phyloP scores from a whole-genome alignment of 2,113 vertebrate species.

The Plecotus auritus region DNA sequence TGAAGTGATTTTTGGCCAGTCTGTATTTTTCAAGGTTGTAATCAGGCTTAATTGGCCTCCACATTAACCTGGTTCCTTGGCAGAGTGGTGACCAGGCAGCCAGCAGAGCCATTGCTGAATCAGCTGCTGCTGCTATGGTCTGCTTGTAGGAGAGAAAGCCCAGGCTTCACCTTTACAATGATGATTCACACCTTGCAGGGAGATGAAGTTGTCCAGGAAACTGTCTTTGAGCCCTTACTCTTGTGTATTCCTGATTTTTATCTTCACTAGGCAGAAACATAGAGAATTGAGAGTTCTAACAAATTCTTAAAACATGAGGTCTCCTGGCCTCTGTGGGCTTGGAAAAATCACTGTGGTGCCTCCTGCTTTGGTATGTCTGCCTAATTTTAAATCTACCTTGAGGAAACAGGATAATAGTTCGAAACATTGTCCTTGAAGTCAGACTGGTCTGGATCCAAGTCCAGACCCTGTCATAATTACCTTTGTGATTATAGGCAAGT shows the following conservation, averaged over 20 bases:
- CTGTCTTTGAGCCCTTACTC: background rate
- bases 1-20: background rate
- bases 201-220: constrained; percentile 4
- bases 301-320: background rate
- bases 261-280: background rate
- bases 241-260: background rate
- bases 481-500: background rate
- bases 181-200: background rate
- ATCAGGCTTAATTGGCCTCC: background rate
- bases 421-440: constrained; percentile 14
- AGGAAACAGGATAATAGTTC: background rate
- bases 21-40: background rate
- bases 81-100: background rate
- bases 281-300: background rate
- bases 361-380: background rate
- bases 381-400: constrained; percentile 13
- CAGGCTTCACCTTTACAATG: background rate
- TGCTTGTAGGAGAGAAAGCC: background rate
- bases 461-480: background rate
- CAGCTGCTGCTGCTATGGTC: background rate
- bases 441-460: background rate
- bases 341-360: background rate
- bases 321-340: background rate
- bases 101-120: background rate
- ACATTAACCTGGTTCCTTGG: background rate